A percentile compares a stretch with the other conserved stretches of the same genome.
These are phyloP conservation scores for Lophius americanus DNA, from an alignment of 2,797 vertebrate species.

Conservation along the genomic window DNA sequence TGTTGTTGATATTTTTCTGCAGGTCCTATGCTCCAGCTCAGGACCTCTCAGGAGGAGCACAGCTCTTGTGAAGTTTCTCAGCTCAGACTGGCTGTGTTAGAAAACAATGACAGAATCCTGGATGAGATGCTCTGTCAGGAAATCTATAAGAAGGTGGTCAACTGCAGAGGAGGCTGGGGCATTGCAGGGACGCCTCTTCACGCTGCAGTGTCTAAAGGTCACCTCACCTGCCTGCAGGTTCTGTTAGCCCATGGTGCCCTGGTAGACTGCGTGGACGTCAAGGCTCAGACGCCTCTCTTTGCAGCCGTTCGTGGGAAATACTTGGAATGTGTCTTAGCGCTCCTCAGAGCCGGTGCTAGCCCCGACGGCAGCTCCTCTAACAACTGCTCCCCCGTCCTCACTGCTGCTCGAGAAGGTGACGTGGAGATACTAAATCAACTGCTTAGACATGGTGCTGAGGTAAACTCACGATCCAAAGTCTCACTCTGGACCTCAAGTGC, in stretches of 20 bases:
- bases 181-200: constrained; percentile 89
- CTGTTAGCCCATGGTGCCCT: constrained; percentile 89
- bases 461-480: constrained; percentile 87
- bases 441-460: constrained; percentile 85
- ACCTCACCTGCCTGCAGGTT: constrained; percentile 84
- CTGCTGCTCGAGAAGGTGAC: constrained; percentile 87
- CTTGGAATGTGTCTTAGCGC: constrained; percentile 85
- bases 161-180: constrained; percentile 91
- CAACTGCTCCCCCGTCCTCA: constrained; percentile 90
- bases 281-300: constrained; percentile 94
- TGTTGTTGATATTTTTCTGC: background rate
- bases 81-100: constrained; percentile 83
- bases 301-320: constrained; percentile 90
- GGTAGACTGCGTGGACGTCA: constrained; percentile 90
- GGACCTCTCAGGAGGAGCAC: constrained; percentile 79
- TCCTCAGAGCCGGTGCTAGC: constrained; percentile 88
- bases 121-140: constrained; percentile 86
- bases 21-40: constrained; percentile 85
- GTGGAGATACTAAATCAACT: constrained; percentile 84
- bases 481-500: constrained; percentile 85
- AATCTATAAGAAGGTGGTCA: constrained; percentile 87
- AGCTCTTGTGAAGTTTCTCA: constrained; percentile 77
- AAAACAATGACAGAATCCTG: constrained; percentile 84
- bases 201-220: constrained; percentile 85
- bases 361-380: constrained; percentile 88